Conservation (phyloP, 2,113 vertebrate species). For the Bombycilla garrulus region DNA sequence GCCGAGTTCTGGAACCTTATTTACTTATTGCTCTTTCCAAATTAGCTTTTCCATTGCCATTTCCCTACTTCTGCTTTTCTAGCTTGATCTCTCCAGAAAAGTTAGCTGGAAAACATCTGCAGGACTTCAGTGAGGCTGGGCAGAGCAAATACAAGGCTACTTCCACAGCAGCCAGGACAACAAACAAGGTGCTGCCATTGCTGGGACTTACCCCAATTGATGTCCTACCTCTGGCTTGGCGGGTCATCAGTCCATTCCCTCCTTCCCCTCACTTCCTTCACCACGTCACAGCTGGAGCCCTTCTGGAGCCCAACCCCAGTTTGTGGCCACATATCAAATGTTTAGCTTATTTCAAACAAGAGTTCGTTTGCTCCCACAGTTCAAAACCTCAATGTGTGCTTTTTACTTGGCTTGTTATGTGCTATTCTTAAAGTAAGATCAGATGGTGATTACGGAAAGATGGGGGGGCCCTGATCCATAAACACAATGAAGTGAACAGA, state of each 20-base stretch:
- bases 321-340: background rate
- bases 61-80: background rate
- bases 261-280: background rate
- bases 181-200: background rate
- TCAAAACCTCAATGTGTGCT: background rate
- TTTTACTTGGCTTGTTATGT: background rate
- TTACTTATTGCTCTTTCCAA: background rate
- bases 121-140: background rate
- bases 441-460: background rate
- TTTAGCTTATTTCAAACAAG: background rate
- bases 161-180: background rate
- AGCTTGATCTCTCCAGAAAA: background rate
- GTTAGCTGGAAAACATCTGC: background rate
- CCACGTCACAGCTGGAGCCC: rapidly evolving
- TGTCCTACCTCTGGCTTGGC: background rate
- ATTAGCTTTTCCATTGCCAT: background rate
- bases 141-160: background rate
- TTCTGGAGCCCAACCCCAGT: background rate
- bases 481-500: background rate
- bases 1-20: background rate
- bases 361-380: background rate
- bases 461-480: background rate
- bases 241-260: background rate
- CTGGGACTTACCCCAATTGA: background rate
- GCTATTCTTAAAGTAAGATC: background rate